These are phyloP conservation scores for Notodonta dromedarius DNA, from an alignment of 2,888 invertebrate genomes.

Conservation along the genomic window DNA sequence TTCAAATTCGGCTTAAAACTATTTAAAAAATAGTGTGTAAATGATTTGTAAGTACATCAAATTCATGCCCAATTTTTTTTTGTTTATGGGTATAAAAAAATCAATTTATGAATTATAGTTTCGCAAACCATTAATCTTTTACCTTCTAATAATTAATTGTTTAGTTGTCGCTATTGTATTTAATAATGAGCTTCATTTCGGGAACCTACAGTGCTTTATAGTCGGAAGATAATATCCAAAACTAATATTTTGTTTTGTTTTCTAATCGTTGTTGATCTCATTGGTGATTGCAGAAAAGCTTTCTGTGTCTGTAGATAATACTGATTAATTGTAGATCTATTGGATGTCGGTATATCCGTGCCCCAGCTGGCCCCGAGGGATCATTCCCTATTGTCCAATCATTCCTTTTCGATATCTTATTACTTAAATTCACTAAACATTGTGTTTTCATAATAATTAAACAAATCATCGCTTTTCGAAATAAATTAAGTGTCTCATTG, in stretches of 20 bases:
- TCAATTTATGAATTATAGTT: not conserved
- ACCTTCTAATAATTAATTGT: not conserved
- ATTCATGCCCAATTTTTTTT: not conserved
- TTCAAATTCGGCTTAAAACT: not conserved
- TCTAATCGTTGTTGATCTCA: not conserved
- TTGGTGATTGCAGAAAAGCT: not conserved
- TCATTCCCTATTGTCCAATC: not conserved
- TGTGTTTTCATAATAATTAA: too few species aligned
- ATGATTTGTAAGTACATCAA: not conserved
- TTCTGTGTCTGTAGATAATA: not conserved
- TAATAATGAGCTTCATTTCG: not conserved
- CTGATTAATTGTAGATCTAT: not conserved
- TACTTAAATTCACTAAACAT: too few species aligned
- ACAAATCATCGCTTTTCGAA: not conserved
- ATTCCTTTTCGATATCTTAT: conserved; percentile 4
- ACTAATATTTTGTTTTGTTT: not conserved
- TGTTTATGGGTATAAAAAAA: not conserved
- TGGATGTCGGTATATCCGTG: not conserved
- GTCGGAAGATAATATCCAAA: not conserved
- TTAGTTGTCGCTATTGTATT: not conserved
- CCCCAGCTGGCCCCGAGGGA: too few species aligned
- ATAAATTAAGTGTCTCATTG: not conserved
- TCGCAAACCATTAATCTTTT: too few species aligned
- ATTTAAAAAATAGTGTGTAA: not conserved
- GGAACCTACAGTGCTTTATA: not conserved